Evolutionary conservation across 2,797 vertebrate genomes (phyloP).

Genomic region (Oryzias dopingdopingensis): DNA sequence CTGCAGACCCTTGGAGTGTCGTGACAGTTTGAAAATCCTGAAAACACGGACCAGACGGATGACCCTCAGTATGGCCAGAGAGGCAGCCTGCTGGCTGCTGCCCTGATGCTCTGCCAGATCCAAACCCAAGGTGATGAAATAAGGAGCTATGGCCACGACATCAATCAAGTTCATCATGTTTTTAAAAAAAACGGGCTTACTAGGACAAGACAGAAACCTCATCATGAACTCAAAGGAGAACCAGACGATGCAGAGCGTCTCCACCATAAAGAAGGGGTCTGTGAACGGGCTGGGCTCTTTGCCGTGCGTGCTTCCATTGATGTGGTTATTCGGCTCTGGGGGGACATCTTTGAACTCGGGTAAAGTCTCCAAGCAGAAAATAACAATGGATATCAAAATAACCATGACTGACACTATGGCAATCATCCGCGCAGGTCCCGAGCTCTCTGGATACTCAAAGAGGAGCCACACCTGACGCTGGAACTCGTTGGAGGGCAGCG

Average conservation of each 20-base stretch:
- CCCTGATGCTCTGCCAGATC: conserved; percentile 85
- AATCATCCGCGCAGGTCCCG: conserved; percentile 84
- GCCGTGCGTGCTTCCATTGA: conserved; percentile 42
- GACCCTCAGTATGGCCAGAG: conserved; percentile 88
- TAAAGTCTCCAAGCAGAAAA: conserved; percentile 93
- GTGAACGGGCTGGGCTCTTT: conserved; percentile 79
- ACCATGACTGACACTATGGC: conserved; percentile 93
- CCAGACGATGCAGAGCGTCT: conserved; percentile 93
- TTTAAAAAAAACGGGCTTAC: conserved; percentile 90
- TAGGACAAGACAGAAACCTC: conserved; percentile 90
- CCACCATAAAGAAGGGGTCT: conserved; percentile 92
- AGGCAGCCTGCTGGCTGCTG: conserved; percentile 86
- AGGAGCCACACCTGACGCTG: conserved; percentile 92
- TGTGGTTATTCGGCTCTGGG: conserved; percentile 19
- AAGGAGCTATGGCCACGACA: conserved; percentile 89
- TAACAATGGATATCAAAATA: conserved; percentile 92
- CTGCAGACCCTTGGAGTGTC: conserved; percentile 91
- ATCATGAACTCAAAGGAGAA: conserved; percentile 91
- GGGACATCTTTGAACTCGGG: conserved; percentile 85
- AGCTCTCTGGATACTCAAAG: conserved; percentile 95
- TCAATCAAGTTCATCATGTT: conserved; percentile 97
- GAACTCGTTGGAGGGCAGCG: conserved; percentile 82
- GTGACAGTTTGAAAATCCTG: conserved; percentile 90
- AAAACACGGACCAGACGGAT: conserved; percentile 89
- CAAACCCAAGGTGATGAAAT: conserved; percentile 88